Conservation (phyloP, 1,140 invertebrate genomes). For the Ceratina japonica region DNA sequence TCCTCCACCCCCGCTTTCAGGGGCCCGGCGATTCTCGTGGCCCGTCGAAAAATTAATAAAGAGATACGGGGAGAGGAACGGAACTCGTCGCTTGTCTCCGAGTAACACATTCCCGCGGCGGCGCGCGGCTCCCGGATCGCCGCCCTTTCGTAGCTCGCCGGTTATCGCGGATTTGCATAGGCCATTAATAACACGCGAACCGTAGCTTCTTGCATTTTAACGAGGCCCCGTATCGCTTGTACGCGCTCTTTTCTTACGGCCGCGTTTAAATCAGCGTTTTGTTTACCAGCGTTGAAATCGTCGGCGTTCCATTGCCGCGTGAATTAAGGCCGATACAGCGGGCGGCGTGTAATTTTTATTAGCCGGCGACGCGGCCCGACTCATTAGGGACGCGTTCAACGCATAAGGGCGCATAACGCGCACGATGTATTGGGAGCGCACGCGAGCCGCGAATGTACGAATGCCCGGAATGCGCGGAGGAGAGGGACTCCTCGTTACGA, state of each 20-base stretch:
- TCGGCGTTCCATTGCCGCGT: background rate
- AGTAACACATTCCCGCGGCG: background rate
- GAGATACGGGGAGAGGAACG: constrained; percentile 28
- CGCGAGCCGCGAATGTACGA: constrained; percentile 16
- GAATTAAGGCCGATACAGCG: background rate
- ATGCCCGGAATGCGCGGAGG: background rate
- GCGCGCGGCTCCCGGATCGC: background rate
- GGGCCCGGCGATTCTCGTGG: background rate
- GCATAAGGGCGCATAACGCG: background rate
- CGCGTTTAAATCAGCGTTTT: background rate
- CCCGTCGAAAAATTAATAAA: constrained; percentile 38
- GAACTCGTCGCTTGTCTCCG: background rate
- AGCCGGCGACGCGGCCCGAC: background rate
- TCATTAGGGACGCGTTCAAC: background rate
- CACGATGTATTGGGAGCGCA: background rate
- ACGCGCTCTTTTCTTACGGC: background rate
- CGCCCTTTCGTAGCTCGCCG: background rate
- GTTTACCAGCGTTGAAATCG: constrained; percentile 5
- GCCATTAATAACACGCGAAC: constrained; percentile 2
- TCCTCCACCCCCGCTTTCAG: constrained; percentile 30
- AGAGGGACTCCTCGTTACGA: constrained; percentile 28
- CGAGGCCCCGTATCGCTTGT: background rate
- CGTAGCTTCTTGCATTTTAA: background rate
- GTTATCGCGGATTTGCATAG: background rate
- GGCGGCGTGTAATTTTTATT: constrained; percentile 22